Evolutionary conservation across 2,888 invertebrate species (phyloP).

Genomic region (Trypoxylon attenuatum): DNA sequence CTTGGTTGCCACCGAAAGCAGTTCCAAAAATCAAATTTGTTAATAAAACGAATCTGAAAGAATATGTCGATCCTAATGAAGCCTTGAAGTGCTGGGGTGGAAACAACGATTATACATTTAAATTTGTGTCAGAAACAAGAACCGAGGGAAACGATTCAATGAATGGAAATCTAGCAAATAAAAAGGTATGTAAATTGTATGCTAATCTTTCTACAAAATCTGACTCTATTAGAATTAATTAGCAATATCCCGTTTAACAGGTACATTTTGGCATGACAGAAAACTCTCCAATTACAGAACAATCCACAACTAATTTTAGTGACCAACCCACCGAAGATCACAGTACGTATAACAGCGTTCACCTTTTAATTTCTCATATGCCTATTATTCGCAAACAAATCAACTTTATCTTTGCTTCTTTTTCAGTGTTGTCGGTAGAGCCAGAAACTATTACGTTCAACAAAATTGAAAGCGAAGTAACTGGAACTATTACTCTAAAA

Average conservation of each 20-base stretch:
- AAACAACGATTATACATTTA: constrained; percentile 82
- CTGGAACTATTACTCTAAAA: constrained; percentile 81
- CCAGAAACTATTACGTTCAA: constrained; percentile 83
- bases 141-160: constrained; percentile 45
- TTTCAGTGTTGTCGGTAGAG: constrained; percentile 65
- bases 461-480: constrained; percentile 81
- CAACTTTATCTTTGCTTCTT: too few species aligned
- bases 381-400: not conserved
- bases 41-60: constrained; percentile 83
- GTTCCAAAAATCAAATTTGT: constrained; percentile 92
- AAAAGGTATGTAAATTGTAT: constrained; percentile 71
- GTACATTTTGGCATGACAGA: constrained; percentile 81
- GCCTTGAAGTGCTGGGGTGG: constrained; percentile 89
- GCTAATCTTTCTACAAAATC: not conserved
- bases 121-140: constrained; percentile 81
- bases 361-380: not conserved
- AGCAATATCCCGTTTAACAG: too few species aligned
- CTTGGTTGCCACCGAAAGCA: constrained; percentile 90
- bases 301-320: constrained; percentile 61
- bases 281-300: constrained; percentile 75
- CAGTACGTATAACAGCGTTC: not conserved
- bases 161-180: constrained; percentile 74
- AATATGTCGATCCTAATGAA: constrained; percentile 84
- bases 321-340: constrained; percentile 64
- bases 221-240: too few species aligned